Conservation (phyloP, 2,888 invertebrate genomes). For the Phaedon cochleariae region DNA sequence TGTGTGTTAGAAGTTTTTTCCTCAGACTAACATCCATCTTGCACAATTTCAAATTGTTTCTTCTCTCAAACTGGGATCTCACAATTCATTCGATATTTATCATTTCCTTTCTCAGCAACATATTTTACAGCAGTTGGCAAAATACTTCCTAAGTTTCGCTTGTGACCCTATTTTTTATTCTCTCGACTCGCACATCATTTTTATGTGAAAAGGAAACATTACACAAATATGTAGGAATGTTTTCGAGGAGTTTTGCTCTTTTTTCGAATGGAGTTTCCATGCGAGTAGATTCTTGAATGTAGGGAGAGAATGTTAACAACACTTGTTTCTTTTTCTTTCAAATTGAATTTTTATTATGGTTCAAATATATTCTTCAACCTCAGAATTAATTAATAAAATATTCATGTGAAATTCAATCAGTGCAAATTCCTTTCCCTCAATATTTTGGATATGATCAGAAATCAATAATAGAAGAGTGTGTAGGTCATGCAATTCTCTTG, state of each 20-base stretch:
- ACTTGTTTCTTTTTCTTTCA: too few species aligned
- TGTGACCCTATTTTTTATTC: constrained; percentile 35
- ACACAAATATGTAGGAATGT: constrained; percentile 35
- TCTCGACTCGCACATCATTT: constrained; percentile 32
- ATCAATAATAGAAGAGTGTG: too few species aligned
- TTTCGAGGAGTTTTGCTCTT: constrained; percentile 17
- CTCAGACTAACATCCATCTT: constrained; percentile 1
- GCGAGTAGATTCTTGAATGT: too few species aligned
- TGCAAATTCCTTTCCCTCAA: too few species aligned
- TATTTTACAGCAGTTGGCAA: constrained; percentile 41
- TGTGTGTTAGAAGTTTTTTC: not conserved
- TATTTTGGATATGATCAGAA: too few species aligned
- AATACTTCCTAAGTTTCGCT: constrained; percentile 38
- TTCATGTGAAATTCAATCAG: too few species aligned
- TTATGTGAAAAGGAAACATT: constrained; percentile 35
- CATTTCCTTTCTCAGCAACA: constrained; percentile 35
- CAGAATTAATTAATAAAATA: too few species aligned
- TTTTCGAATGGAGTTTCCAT: constrained; percentile 5
- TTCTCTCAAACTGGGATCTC: constrained; percentile 26
- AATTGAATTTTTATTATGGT: too few species aligned
- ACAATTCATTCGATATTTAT: constrained; percentile 38
- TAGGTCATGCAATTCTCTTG: too few species aligned
- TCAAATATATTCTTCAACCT: too few species aligned
- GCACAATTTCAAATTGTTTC: constrained; percentile 30
- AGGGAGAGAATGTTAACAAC: too few species aligned